Evolutionary conservation across 2,113 vertebrate genomes (phyloP).

Genomic region (Neogobius melanostomus): DNA sequence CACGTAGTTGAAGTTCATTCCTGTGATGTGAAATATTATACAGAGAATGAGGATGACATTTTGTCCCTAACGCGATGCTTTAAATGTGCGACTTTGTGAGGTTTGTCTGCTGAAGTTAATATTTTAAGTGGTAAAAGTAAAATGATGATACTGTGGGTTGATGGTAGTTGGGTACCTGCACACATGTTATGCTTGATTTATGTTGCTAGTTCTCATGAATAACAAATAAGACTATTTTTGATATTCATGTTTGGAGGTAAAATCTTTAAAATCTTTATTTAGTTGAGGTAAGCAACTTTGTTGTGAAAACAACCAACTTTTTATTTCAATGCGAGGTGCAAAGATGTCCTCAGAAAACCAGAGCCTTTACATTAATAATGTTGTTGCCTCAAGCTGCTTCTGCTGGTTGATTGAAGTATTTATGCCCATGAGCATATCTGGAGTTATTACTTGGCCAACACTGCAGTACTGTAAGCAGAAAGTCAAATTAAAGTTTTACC

Average conservation of each 20-base stretch:
- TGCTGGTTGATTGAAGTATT: slow-evolving; percentile 25
- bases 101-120: too few relatives aligned
- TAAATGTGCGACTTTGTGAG: too few relatives aligned
- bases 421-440: slow-evolving; percentile 1
- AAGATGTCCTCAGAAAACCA: neutral
- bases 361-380: slow-evolving; percentile 12
- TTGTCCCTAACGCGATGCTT: too few relatives aligned
- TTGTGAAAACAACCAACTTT: neutral
- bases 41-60: too few relatives aligned
- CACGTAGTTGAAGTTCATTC: too few relatives aligned
- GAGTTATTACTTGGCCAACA: neutral
- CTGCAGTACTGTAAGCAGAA: slow-evolving; percentile 3
- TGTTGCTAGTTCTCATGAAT: too few relatives aligned
- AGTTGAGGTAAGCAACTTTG: neutral
- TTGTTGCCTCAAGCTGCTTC: slow-evolving; percentile 4
- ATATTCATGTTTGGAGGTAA: neutral
- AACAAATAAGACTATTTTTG: too few relatives aligned
- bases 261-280: neutral
- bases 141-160: too few relatives aligned
- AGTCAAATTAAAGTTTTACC: slow-evolving; percentile 1
- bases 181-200: too few relatives aligned
- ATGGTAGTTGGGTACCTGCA: too few relatives aligned
- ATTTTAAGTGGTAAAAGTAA: too few relatives aligned
- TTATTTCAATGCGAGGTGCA: neutral
- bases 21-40: too few relatives aligned